Base-by-base conservation (phyloP, 2,888 invertebrate species). In the Rotaria magnacalcarata region DNA sequence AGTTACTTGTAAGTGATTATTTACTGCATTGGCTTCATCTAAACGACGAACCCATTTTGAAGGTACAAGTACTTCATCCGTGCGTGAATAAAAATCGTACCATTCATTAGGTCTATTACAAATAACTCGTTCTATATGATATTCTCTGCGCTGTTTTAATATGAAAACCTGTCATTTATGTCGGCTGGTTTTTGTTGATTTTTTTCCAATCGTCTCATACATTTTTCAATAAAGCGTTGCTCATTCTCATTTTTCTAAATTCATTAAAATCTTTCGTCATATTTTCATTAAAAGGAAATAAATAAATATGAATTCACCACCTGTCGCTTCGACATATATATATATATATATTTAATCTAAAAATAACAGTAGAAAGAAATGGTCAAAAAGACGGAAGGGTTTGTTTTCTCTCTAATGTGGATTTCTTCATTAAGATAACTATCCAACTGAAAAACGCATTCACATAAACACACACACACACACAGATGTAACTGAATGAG, bases 41-140 rank as follows among this genome's bases (percentile, higher is more conserved):
- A 80, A 47, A 5, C 80, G 80, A n/a, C 14, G 11, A n/a, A 47
- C n/a, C 80, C 80, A 80, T 47, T 80, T 80, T 80, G 80, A 80
- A n/a, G 80, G 80, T 19, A 80, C 80, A 14, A 80, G n/a, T 47
- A 80, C 24, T 80, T 80, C 80, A n/a, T 80, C 80, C 0, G 80
- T 80, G 6, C 47, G 47, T 80, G 43, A 24, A n/a, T 47, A 0
- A 47, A 80, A 47, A 47, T 80, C 47, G n/a, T 80, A 80, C 80
- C 80, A 80, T 24, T 80, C 67, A 11, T 67, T 27, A 6, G 67
- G 27, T 5, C 67, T 67, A 67, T 16, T 6, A 67, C 0, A 67
- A 67, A 41, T 34, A 27, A 67, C 4, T 8, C 5, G 34, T 67
- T 34, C 34, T 34, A 34, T 34, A 34, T 34, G 34, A 34, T 34